These are phyloP conservation scores for Meriones psammophilus DNA, from an alignment of 2,797 vertebrate species.

Conservation along the genomic window DNA sequence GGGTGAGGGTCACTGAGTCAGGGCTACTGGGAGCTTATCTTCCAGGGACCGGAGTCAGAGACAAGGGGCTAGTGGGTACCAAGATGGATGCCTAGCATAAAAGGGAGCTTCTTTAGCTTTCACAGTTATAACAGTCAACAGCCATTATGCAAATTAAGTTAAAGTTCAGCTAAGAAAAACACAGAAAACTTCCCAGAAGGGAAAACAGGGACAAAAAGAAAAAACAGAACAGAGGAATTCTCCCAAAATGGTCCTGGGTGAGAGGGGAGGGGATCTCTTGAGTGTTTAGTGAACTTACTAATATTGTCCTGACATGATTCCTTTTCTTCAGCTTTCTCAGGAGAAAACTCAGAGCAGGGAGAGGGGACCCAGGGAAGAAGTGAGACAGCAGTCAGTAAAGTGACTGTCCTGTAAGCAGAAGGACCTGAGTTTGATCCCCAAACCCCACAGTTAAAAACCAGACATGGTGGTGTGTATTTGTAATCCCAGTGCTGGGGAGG, in stretches of 20 bases:
- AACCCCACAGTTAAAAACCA: neutral
- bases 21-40: neutral
- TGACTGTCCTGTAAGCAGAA: neutral
- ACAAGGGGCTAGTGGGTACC: neutral
- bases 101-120: neutral
- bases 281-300: neutral
- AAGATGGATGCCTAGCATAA: neutral
- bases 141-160: constrained; percentile 48
- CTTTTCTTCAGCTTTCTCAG: constrained; percentile 38
- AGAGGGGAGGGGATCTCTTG: neutral
- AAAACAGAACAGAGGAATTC: neutral
- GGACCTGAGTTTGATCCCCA: neutral
- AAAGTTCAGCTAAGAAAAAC: constrained; percentile 40
- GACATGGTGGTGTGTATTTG: no score
- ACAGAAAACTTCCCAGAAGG: neutral
- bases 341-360: neutral
- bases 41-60: neutral
- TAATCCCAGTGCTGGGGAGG: neutral
- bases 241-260: neutral
- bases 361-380: no score
- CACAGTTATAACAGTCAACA: neutral
- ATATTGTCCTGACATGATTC: neutral
- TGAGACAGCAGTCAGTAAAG: neutral
- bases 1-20: neutral
- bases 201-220: neutral